Conservation (phyloP, 2,797 vertebrate genomes). For the Chloroceryle inda region DNA sequence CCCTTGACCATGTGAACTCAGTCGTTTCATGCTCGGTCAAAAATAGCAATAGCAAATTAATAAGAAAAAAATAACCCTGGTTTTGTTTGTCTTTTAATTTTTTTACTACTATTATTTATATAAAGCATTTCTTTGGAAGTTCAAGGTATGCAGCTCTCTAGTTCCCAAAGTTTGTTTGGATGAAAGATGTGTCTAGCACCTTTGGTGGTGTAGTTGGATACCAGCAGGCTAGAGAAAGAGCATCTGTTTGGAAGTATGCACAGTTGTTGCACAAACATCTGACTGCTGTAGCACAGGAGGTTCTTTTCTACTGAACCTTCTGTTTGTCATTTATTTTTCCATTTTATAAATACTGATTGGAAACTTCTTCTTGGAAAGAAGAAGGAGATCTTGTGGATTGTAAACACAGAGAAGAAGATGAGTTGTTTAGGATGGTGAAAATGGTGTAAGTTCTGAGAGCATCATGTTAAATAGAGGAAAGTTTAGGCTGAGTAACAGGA, state of each 20-base stretch:
- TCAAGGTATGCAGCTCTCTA: slow-evolving; percentile 31
- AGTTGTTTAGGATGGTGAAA: slow-evolving; percentile 74
- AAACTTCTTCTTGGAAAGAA: slow-evolving; percentile 76
- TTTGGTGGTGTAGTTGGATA: not conserved
- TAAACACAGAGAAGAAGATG: slow-evolving; percentile 67
- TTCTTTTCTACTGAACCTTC: slow-evolving; percentile 57
- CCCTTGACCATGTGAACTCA: slow-evolving; percentile 61
- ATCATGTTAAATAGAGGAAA: slow-evolving; percentile 29
- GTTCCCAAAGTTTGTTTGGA: slow-evolving; percentile 21
- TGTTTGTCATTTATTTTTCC: slow-evolving; percentile 80
- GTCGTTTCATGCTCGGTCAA: slow-evolving; percentile 51
- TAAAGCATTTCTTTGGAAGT: not conserved
- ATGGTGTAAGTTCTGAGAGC: slow-evolving; percentile 30
- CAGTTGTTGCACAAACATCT: slow-evolving; percentile 46
- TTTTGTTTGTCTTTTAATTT: slow-evolving; percentile 30
- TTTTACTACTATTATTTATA: not conserved
- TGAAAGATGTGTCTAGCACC: slow-evolving; percentile 26
- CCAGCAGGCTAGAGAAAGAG: not conserved
- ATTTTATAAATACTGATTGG: slow-evolving; percentile 75
- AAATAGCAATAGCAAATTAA: slow-evolving; percentile 57
- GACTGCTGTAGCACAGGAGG: slow-evolving; percentile 31
- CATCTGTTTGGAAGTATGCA: not conserved
- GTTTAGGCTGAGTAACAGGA: slow-evolving; percentile 46
- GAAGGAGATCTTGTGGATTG: slow-evolving; percentile 71
- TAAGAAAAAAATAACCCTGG: not conserved